Conservation (phyloP, 2,113 vertebrate genomes). For the Balaenoptera acutorostrata region DNA sequence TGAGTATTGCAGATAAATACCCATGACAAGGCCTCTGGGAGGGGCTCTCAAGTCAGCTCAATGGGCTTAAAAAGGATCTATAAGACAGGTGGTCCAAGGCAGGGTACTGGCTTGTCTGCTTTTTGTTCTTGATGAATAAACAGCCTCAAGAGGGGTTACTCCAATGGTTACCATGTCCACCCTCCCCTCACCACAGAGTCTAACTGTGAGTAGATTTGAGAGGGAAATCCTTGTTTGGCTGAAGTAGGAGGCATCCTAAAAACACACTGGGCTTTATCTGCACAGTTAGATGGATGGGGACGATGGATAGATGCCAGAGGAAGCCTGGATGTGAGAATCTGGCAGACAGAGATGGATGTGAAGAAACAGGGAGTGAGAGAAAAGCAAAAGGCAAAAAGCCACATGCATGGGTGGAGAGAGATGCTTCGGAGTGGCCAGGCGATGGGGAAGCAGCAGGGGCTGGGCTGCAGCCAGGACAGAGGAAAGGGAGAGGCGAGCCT, state of each 20-base stretch:
- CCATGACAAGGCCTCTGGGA: neutral
- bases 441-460: neutral
- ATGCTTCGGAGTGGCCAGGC: neutral
- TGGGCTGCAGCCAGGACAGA: accelerated
- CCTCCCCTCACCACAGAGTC: neutral
- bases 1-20: slow-evolving; percentile 15
- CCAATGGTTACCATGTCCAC: neutral
- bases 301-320: slow-evolving; percentile 62
- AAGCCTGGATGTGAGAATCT: slow-evolving; percentile 52
- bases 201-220: slow-evolving; percentile 47
- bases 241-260: slow-evolving; percentile 53
- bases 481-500: accelerated
- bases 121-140: neutral
- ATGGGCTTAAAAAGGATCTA: neutral
- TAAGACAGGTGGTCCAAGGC: neutral
- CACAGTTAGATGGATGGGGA: slow-evolving; percentile 50
- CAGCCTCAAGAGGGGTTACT: neutral
- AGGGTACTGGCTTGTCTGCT: neutral
- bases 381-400: slow-evolving; percentile 50
- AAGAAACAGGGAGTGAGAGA: slow-evolving; percentile 18
- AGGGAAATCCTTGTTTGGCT: slow-evolving; percentile 62
- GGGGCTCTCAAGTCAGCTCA: neutral
- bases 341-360: slow-evolving; percentile 65
- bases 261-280: slow-evolving; percentile 67
- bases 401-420: neutral